phyloP scores from a whole-genome alignment of 2,797 vertebrate genomes.

The Darevskia nairensis region DNA sequence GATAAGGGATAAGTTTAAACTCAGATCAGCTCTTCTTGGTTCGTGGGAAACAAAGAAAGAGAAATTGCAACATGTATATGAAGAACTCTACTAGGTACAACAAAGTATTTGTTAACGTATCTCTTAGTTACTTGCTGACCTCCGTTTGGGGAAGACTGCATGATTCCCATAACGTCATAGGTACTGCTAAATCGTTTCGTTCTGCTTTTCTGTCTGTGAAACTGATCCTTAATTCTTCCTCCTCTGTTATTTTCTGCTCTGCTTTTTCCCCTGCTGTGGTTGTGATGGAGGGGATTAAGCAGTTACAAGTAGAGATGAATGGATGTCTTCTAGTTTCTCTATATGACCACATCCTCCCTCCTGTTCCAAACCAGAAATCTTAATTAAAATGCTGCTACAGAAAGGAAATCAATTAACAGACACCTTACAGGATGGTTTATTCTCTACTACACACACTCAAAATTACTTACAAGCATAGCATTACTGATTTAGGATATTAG shows the following conservation, averaged over 20 bases:
- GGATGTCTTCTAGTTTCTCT: conserved; percentile 52
- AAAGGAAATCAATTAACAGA: conserved; percentile 77
- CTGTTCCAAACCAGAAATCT: conserved; percentile 65
- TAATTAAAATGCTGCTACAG: conserved; percentile 77
- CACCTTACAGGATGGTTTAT: conserved; percentile 73
- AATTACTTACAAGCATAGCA: conserved; percentile 69
- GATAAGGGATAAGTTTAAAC: too few species aligned
- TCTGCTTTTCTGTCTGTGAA: not conserved
- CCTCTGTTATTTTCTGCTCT: conserved; percentile 31
- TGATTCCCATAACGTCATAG: not conserved
- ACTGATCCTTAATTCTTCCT: conserved; percentile 25
- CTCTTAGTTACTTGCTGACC: not conserved
- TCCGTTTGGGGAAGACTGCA: not conserved
- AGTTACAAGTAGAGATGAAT: conserved; percentile 55
- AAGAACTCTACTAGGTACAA: too few species aligned
- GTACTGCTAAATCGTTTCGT: not conserved
- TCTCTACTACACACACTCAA: conserved; percentile 62
- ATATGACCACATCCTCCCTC: conserved; percentile 62
- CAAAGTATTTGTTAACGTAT: too few species aligned
- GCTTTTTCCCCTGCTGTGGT: conserved; percentile 32
- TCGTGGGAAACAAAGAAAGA: too few species aligned
- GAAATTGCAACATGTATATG: too few species aligned
- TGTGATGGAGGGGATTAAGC: conserved; percentile 18
- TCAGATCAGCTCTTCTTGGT: too few species aligned
- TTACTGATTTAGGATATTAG: conserved; percentile 68